A percentile compares a stretch with the other conserved stretches of the same genome.
These are phyloP conservation scores for Volucella bombylans DNA, from an alignment of 2,888 invertebrate species.

Conservation along the genomic window DNA sequence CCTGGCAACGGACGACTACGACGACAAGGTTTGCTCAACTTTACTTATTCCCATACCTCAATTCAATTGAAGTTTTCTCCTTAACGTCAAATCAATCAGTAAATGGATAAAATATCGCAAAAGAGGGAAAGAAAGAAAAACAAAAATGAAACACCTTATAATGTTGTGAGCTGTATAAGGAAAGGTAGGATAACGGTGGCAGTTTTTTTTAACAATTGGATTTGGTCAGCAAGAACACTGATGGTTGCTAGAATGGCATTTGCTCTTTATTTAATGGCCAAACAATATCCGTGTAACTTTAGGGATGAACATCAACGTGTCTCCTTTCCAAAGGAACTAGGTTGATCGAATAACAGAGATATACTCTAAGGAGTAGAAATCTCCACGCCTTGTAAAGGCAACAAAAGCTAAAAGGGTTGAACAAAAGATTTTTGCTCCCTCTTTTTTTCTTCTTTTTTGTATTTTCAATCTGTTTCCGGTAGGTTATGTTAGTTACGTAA, in stretches of 20 bases:
- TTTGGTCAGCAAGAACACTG: slow-evolving; percentile 50
- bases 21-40: neutral
- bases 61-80: slow-evolving; percentile 38
- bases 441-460: neutral
- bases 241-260: slow-evolving; percentile 44
- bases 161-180: neutral
- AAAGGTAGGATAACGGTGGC: slow-evolving; percentile 17
- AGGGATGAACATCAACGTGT: neutral
- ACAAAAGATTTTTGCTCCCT: slow-evolving; percentile 11
- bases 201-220: slow-evolving; percentile 53
- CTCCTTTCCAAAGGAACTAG: slow-evolving; percentile 4
- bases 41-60: slow-evolving; percentile 14
- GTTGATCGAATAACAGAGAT: slow-evolving; percentile 34
- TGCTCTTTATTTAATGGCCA: slow-evolving; percentile 55
- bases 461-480: slow-evolving; percentile 5
- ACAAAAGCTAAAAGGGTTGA: slow-evolving; percentile 27
- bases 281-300: slow-evolving; percentile 30
- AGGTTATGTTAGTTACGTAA: neutral
- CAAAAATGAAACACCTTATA: neutral
- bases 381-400: slow-evolving; percentile 25
- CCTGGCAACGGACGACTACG: neutral
- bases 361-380: slow-evolving; percentile 2
- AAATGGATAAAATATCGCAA: slow-evolving; percentile 58
- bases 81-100: slow-evolving; percentile 63
- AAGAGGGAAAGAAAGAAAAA: neutral